Evolutionary conservation across 1,140 invertebrate species (phyloP).

Genomic region (Bombus polaris): DNA sequence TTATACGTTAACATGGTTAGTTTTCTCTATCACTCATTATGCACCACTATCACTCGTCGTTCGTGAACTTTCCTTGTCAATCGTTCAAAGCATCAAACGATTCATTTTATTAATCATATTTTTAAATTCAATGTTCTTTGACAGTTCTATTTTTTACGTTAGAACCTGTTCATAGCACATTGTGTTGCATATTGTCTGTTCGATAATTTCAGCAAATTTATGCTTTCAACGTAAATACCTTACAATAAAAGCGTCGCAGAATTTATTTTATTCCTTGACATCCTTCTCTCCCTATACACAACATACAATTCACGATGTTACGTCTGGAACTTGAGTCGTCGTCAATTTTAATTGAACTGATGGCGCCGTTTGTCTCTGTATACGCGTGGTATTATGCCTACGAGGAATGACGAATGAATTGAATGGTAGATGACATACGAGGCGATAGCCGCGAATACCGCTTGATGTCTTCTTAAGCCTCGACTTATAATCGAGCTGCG

Average conservation of each 20-base stretch:
- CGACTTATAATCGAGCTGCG: conserved; percentile 39
- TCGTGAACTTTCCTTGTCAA: not conserved
- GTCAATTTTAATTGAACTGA: conserved; percentile 23
- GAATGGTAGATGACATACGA: conserved; percentile 34
- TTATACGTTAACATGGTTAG: not conserved
- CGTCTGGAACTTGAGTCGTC: not conserved
- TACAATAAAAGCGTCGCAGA: too few relatives aligned
- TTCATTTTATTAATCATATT: not conserved
- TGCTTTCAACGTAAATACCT: too few relatives aligned
- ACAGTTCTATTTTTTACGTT: not conserved
- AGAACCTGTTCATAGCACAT: too few relatives aligned
- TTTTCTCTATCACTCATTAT: not conserved
- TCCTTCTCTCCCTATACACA: too few relatives aligned
- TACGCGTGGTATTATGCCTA: not conserved
- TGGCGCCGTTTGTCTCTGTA: conserved; percentile 15
- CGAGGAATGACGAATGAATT: conserved; percentile 56
- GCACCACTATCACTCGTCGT: too few relatives aligned
- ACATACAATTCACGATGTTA: too few relatives aligned
- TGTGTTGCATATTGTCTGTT: too few relatives aligned
- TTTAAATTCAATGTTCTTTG: not conserved
- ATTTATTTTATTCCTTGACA: too few relatives aligned
- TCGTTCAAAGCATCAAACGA: not conserved
- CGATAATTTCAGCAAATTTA: too few relatives aligned
- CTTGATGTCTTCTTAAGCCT: conserved; percentile 58
- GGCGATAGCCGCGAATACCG: conserved; percentile 33